Base-by-base conservation (phyloP, 1,140 invertebrate species). In the Drosophila rufa region DNA sequence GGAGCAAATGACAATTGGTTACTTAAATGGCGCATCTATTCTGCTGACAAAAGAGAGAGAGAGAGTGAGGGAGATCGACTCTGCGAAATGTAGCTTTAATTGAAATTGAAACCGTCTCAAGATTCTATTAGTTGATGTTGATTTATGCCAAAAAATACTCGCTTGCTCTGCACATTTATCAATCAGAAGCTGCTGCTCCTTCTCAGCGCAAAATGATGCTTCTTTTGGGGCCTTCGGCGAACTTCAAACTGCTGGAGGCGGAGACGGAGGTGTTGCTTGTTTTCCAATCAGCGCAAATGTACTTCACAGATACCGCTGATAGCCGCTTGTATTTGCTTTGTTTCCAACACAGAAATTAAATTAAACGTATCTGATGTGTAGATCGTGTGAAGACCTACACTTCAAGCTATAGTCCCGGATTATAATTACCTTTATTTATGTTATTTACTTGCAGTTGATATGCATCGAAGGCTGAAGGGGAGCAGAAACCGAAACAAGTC, bases 91-190 rank as follows among this genome's bases (percentile, higher is more conserved):
- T 75, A 48, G 48, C 70, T 80, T 87, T 89, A 89, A 89, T 89
- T 87, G 80, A 87, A 87, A 89, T 87, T 87, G 84, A 87, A 89
- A 76, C 84, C 77, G 84, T 87, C 84, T 87, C 84, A 79, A 84
- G 84, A 87, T 84, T 89, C 84, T 84, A 87, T 87, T 89, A 87
- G 80, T 87, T 84, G 73, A 87, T 87, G 82, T 89, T 80, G 75
- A 76, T 71, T 62, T 76, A 78, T 86, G 58, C 66, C 66, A 55
- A 42, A 55, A 67, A 57, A 64, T 47, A 65, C 43, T 46, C 30
- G 50, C 62, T 40, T 3, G 36, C 47, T 64, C 57, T 47, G 48
- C 47, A 30, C 38, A 69, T 67, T 67, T 67, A 45, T 27, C 61
- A 75, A 59, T 66, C 60, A 65, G 56, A 47, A 42, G 40, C 38